Percentiles rank a stretch among this genome's conserved stretches.
phyloP scores from a whole-genome alignment of 2,797 vertebrate genomes.

The Urophycis tenuis region DNA sequence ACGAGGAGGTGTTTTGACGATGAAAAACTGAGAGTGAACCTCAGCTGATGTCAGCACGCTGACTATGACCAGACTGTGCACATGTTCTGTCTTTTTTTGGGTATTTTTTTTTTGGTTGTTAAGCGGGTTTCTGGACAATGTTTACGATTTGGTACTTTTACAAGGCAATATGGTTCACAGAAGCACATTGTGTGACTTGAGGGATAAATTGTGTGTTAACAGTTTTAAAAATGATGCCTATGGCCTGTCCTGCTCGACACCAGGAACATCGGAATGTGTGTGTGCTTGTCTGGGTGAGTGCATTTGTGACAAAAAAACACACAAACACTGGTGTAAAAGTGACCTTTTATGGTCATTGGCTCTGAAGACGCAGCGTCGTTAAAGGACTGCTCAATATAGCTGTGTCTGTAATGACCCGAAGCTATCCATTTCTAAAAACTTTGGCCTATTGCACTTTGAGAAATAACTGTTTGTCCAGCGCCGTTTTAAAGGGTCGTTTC shows the following conservation, averaged over 20 bases:
- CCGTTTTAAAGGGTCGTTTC: neutral
- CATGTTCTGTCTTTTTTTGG: too few relatives aligned
- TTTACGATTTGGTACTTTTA: constrained; percentile 59
- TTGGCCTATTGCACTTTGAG: neutral
- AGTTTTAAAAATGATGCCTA: neutral
- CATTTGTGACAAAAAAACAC: neutral
- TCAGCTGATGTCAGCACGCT: neutral
- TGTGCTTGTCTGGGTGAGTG: constrained; percentile 4
- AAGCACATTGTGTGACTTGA: neutral
- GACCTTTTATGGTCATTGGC: constrained; percentile 2
- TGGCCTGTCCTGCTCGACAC: neutral
- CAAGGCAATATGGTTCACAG: constrained; percentile 19
- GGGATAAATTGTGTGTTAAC: neutral
- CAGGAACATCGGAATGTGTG: constrained; percentile 10
- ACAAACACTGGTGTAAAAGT: neutral
- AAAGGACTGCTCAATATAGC: constrained; percentile 1
- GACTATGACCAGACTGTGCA: neutral
- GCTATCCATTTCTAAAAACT: neutral
- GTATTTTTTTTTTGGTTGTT: neutral
- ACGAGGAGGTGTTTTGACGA: neutral
- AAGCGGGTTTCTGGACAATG: constrained; percentile 28
- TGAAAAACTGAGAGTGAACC: neutral
- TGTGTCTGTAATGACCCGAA: neutral
- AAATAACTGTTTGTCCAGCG: neutral
- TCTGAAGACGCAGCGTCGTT: neutral